Percentiles rank a stretch among this genome's conserved stretches.
phyloP scores from a whole-genome alignment of 2,797 vertebrate species.

The Syndactyla subalaris region DNA sequence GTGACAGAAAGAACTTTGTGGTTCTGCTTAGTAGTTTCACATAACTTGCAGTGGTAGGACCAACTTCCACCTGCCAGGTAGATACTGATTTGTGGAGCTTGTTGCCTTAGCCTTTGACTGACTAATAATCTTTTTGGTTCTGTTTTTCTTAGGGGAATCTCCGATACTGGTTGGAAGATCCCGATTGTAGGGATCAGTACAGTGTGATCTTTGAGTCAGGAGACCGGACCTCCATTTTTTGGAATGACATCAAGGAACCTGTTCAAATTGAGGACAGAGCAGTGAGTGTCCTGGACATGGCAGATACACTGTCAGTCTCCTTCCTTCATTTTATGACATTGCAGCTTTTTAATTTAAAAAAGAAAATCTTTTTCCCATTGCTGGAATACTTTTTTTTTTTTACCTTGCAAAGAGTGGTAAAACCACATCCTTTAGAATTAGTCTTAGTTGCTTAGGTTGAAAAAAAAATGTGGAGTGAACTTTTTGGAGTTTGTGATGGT shows the following conservation, averaged over 20 bases:
- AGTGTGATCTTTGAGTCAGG: slow-evolving; percentile 99
- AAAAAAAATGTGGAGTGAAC: not conserved
- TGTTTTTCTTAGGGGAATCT: slow-evolving; percentile 87
- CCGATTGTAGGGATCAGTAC: slow-evolving; percentile 96
- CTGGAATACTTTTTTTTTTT: not conserved
- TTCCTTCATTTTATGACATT: not conserved
- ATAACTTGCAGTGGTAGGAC: not conserved
- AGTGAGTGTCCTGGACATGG: slow-evolving; percentile 76
- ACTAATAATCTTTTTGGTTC: not conserved
- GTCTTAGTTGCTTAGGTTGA: not conserved
- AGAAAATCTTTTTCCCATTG: not conserved
- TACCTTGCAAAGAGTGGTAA: not conserved
- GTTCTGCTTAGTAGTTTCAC: not conserved
- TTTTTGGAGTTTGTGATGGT: not conserved
- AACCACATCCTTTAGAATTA: not conserved
- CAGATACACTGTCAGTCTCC: not conserved
- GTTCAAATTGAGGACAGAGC: slow-evolving; percentile 93
- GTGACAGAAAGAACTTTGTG: not conserved
- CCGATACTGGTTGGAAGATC: slow-evolving; percentile 96
- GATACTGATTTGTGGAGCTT: not conserved
- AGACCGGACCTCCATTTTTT: slow-evolving; percentile 92
- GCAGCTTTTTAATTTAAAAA: not conserved
- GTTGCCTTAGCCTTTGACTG: not conserved
- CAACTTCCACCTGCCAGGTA: not conserved
- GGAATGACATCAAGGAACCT: slow-evolving; percentile 95